A percentile compares a stretch with the other conserved stretches of the same genome.
Conservation (phyloP, 2,113 vertebrate species). For the Takifugu bimaculatus region DNA sequence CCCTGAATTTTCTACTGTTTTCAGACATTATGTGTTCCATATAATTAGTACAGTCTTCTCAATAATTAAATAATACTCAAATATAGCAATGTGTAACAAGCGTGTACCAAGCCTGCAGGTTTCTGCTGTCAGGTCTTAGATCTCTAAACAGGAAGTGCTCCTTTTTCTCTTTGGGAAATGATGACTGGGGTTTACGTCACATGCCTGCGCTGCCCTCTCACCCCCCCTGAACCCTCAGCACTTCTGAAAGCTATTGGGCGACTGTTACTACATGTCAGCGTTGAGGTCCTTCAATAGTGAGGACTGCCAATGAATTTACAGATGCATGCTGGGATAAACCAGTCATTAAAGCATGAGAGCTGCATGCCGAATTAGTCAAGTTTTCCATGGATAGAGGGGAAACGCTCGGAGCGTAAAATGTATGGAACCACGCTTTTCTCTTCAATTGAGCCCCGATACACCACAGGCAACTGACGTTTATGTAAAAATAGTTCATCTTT, state of each 20-base stretch:
- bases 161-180: slow-evolving; percentile 1
- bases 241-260: slow-evolving; percentile 71
- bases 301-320: slow-evolving; percentile 46
- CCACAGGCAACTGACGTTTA: no score
- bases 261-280: slow-evolving; percentile 36
- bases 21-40: no score
- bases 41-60: no score
- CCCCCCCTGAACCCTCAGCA: background rate
- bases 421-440: slow-evolving; percentile 42
- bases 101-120: no score
- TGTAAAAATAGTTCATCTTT: background rate
- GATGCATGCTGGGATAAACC: slow-evolving; percentile 59
- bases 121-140: background rate
- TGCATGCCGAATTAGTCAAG: slow-evolving; percentile 55
- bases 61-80: no score
- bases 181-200: slow-evolving; percentile 12
- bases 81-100: no score
- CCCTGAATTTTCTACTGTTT: no score
- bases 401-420: background rate
- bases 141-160: slow-evolving; percentile 36
- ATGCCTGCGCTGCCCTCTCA: slow-evolving; percentile 8
- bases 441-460: background rate
- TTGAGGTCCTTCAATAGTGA: slow-evolving; percentile 40
- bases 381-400: slow-evolving; percentile 21
- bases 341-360: slow-evolving; percentile 64